Base-by-base conservation (phyloP, 2,113 vertebrate genomes). In the Acrocephalus arundinaceus region DNA sequence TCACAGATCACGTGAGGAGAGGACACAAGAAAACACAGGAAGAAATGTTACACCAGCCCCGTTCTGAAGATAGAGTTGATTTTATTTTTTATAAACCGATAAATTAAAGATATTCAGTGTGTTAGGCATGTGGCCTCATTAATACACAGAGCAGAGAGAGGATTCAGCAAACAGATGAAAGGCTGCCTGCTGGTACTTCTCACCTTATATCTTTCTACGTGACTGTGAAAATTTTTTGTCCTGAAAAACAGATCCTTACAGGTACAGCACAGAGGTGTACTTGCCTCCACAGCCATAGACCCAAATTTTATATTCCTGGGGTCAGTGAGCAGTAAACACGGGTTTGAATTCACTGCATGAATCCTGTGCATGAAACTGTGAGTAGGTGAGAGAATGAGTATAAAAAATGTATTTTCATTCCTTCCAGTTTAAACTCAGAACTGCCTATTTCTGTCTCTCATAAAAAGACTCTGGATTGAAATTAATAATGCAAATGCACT, bases 401-500 rank as follows among this genome's bases (percentile, higher is more conserved):
- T 78, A 39, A 75, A 23, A 23, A 84, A 86, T 71, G 11, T 21
- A 59, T 72, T 90, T 95, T 89, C 31, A 45, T 74, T 71, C 20
- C 41, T 94, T 96, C 33, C 27, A 70, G 30, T 70, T 89, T 93
- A 94, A 94, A 6, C 14, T 63, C 55, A 89, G 55, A 87, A 33
- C 8, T 46, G 16, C 37, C 7, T 80, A 17, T 77, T 88, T 91
- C 35, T 74, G 25, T 54, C 22, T 45, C 25, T 61, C 5, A 6
- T 45, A 63, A 51, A 71, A 92, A 93, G 57, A 25, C 31, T 57
- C 25, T 72, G 51, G 37, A 68, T 24, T 66, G 75, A 91, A 96
- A 83, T 57, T 83, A 52, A 85, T 52, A 81, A 85, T 77, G 71
- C 23, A 96, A 91, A 94, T 70, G 18, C 63, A 93, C 46, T 72